Base-by-base conservation (phyloP, 2,888 invertebrate species). In the Nineta flava region DNA sequence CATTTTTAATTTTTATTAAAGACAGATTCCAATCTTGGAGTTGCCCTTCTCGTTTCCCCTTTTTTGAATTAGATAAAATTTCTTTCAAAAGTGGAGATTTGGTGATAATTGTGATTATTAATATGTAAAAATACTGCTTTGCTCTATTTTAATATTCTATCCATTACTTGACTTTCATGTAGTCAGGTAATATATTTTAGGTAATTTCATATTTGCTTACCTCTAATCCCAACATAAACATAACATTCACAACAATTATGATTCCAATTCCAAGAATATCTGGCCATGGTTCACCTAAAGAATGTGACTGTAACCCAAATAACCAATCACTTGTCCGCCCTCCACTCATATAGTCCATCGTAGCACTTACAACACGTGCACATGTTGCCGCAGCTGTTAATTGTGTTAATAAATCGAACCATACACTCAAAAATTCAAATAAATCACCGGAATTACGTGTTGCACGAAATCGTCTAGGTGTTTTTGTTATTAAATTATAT, bases 221-320 rank as follows among this genome's bases (percentile, higher is more conserved):
- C 69, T 79, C 78, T 35, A 79, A 62, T 34, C 79, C 79, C 56
- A 77, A 70, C 76, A 78, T 77, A 57, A 77, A 78, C 66, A 78
- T 70, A 35, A 72, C 71, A 35, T 77, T 75, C 3, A 76, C 72
- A 0, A 77, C 73, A 59, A 76, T 70, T 7, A 78, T 72, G 21
- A 77, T 75, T 1, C 75, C 75, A 2, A 78, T 75, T 5, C 77
- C 78, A 4, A 78, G 58, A 3, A 77, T 74, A 58, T 79, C 79
- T 19, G 78, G 78, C 76, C 77, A 77, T 1, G 77, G 76, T 57
- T 77, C 77, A 0, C 76, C 77, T 49, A 75, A 61, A 1, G 74
- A 69, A 56, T 73, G 69, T 5, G 75, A 73, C 58, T 76, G 74
- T 55, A 75, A 68, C 2, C 76, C 77, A 55, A 77, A 75, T 35